Evolutionary conservation across 2,888 invertebrate genomes (phyloP), one percentile per base, ranked within the genome.

Genomic region (Blomia tropicalis): DNA sequence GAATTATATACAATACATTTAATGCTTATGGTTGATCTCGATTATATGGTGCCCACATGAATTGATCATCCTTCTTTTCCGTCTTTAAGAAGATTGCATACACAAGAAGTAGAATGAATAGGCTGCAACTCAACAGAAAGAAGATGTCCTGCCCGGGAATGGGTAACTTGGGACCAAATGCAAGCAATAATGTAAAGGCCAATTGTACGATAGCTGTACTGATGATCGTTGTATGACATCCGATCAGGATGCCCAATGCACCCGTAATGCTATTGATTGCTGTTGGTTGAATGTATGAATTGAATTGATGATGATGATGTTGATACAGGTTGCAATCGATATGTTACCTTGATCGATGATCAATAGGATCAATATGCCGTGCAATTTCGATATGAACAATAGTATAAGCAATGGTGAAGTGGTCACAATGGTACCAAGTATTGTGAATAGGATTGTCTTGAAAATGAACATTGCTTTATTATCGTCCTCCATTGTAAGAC

Each of bases 211-310:
- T 14, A 14, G 51, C 51, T 7, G 51, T 47, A n/a, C 51, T 47
- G 51, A 47, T 47, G 51, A 47, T 47, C 27, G 51, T 47, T 14
- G 23, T 47, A 7, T n/a, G 51, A 47, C 51, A 47, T 7, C 51
- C 51, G 22, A 47, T 47, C 23, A 47, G 51, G 51, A 47, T 47
- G 22, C 51, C 51, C 51, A 47, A 47, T 14, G n/a, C 51, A n/a
- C 51, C 22, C 7, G 51, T 47, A 19, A 47, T 11, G 51, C 51
- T 47, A n/a, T 47, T 47, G 7, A 47, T 47, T 7, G 51, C 51
- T 47, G 51, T 47, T 7, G 36, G 36, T 36, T 36, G 36, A 17
- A 7, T 11, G 17, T 36, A 17, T 7, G 36, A 36, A 17, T 36
- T 36, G 17, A 17, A 36, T 11, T 47, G 51, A 7, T 14, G 27